Base-by-base conservation (phyloP, 2,888 invertebrate species). In the Aleiodes alternator region DNA sequence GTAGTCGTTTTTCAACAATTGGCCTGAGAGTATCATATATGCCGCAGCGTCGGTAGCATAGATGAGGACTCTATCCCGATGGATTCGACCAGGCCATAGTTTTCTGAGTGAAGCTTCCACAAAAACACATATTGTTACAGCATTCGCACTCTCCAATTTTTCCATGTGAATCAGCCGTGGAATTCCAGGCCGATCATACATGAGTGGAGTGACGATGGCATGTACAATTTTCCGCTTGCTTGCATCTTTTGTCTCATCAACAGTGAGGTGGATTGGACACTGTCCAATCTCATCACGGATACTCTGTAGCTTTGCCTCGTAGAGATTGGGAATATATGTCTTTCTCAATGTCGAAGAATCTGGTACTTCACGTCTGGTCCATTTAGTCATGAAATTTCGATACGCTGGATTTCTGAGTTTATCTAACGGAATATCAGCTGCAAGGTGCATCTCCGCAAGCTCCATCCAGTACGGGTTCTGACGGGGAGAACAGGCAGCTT, bases 341-440 rank as follows among this genome's bases (percentile, higher is more conserved):
- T 51, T 50, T 12, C 69, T 51, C 9, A 53, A 16, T 38, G 69
- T 53, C 11, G 23, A 23, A 55, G 69, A 31, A 34, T 43, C 53
- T 38, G 69, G 69, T 51, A 69, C 14, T 51, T 50, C 34, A 55
- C 55, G 55, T n/a, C 31, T 14, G 34, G 53, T 51, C 23, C 53
- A 69, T 69, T 51, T 50, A 29, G 48, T 31, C 16, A 69, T 14
- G 14, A 69, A 69, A 50, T 29, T 12, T 11, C 14, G 12, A 43
- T 48, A 43, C 16, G 16, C 51, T 7, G 57, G 57, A 71, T 71
- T 34, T 29, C 29, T 57, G 8, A 57, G 8, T 16, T 48, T 71
- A 48, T 71, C 71, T n/a, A 71, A 23, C 11, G 71, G 38, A 7
- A 71, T 71, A 48, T 71, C 71, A 56, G 71, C 56, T 12, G 38